phyloP scores from a whole-genome alignment of 2,113 vertebrate genomes.

The Osmerus eperlanus region DNA sequence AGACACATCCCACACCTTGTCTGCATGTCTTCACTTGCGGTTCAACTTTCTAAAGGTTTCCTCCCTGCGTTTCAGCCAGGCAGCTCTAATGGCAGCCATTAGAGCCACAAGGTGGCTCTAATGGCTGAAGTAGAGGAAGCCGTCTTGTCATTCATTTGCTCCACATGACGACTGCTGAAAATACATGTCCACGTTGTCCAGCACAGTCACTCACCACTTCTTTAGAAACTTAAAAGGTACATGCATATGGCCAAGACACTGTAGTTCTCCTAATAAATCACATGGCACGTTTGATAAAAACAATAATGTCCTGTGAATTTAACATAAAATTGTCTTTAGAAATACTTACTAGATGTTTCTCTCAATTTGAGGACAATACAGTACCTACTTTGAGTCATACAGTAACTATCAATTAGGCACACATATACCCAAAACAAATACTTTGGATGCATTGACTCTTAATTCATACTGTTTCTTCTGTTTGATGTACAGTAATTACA shows the following conservation, averaged over 20 bases:
- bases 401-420: background rate
- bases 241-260: too few relatives aligned
- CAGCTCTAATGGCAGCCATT: too few relatives aligned
- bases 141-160: constrained; percentile 19
- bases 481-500: background rate
- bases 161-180: background rate
- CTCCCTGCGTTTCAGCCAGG: constrained; percentile 30
- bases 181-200: background rate
- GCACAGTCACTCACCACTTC: background rate
- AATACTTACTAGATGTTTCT: too few relatives aligned
- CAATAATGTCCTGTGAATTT: too few relatives aligned
- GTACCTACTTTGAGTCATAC: too few relatives aligned
- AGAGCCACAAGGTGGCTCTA: constrained; percentile 44
- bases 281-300: too few relatives aligned
- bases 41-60: constrained; percentile 22
- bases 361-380: too few relatives aligned
- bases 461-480: background rate
- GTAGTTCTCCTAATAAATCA: too few relatives aligned
- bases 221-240: background rate
- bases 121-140: constrained; percentile 39
- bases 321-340: too few relatives aligned
- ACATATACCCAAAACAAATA: background rate
- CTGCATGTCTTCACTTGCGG: constrained; percentile 35
- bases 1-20: constrained; percentile 34
- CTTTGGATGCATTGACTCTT: too few relatives aligned